Conservation (phyloP, 1,140 invertebrate genomes). For the Nixonia krombeini region DNA sequence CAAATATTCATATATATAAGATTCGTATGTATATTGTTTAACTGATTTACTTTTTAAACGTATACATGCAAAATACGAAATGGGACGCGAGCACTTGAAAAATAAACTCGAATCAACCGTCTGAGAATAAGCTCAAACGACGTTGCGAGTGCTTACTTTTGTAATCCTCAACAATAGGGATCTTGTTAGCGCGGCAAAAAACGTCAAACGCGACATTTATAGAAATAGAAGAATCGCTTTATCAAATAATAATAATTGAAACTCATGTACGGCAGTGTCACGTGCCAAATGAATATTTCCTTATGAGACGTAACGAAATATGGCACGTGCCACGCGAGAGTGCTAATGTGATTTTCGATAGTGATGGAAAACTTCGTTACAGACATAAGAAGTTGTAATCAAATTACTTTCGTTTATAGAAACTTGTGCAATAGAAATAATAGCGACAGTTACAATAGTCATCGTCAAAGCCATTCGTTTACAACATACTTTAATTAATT, state of each 20-base stretch:
- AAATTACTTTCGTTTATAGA: constrained; percentile 6
- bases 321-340: constrained; percentile 17
- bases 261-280: constrained; percentile 13
- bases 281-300: constrained; percentile 25
- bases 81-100: too few species aligned
- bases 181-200: constrained; percentile 6
- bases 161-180: constrained; percentile 1
- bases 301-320: constrained; percentile 32
- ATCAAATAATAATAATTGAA: too few species aligned
- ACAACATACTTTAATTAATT: too few species aligned
- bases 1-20: not conserved
- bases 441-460: not conserved
- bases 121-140: not conserved
- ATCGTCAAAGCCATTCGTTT: too few species aligned
- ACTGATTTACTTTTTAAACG: not conserved
- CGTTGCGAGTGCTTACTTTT: too few species aligned
- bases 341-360: constrained; percentile 23
- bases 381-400: constrained; percentile 8
- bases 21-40: not conserved
- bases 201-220: too few species aligned
- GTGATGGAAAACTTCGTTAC: constrained; percentile 4
- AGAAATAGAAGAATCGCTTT: constrained; percentile 11
- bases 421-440: constrained; percentile 10
- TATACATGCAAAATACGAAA: too few species aligned
- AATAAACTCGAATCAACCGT: not conserved